Evolutionary conservation across 2,797 vertebrate genomes (phyloP).

Genomic region (Otolemur crassicaudatus): DNA sequence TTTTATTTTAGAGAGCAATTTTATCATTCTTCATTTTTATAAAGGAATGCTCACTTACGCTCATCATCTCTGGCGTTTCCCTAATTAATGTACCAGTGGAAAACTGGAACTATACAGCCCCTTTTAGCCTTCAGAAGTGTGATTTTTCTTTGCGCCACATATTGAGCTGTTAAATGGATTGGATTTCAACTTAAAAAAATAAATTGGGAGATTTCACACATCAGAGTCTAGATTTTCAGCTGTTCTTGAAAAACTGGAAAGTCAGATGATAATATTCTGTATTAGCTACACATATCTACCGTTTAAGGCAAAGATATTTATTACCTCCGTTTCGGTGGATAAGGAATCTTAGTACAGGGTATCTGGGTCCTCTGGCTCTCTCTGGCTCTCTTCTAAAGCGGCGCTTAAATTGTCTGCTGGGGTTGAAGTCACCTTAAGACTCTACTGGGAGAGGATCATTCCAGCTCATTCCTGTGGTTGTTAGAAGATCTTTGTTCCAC

Average conservation of each 20-base stretch:
- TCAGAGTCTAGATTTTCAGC: background rate
- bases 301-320: background rate
- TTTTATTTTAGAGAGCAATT: background rate
- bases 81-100: background rate
- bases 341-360: background rate
- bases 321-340: background rate
- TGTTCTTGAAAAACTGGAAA: background rate
- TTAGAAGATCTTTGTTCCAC: background rate
- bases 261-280: background rate
- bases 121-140: background rate
- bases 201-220: background rate
- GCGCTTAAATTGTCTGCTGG: accelerated
- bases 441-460: background rate
- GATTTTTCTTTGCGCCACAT: background rate
- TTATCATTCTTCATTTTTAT: background rate
- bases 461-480: background rate
- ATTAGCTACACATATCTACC: background rate
- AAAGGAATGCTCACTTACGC: background rate
- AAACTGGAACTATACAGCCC: background rate
- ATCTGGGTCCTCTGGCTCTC: too few species aligned
- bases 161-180: background rate
- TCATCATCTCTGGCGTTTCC: background rate
- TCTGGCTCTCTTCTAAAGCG: background rate
- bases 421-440: background rate
- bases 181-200: background rate